phyloP scores from a whole-genome alignment of 2,797 vertebrate species.

The Acestrorhynchus altus region DNA sequence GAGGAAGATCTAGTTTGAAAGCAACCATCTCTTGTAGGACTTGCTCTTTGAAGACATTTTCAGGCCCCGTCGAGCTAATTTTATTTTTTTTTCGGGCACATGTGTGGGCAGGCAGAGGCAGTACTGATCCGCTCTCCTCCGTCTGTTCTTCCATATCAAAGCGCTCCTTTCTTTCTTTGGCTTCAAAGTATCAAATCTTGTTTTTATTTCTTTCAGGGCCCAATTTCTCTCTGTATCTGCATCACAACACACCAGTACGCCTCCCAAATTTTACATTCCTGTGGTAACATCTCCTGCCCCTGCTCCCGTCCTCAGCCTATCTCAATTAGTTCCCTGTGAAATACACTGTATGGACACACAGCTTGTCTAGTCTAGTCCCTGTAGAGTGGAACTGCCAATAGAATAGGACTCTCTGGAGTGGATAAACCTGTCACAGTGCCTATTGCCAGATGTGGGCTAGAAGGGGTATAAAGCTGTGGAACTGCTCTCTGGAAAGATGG shows the following conservation, averaged over 20 bases:
- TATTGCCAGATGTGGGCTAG: no score
- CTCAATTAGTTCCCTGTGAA: slow-evolving; percentile 4
- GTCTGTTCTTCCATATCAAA: slow-evolving; percentile 71
- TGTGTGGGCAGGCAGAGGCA: slow-evolving; percentile 50
- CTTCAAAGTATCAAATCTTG: slow-evolving; percentile 66
- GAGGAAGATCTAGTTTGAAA: slow-evolving; percentile 24
- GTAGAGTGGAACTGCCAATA: no score
- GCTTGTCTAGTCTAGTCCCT: no score
- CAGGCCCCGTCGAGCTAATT: slow-evolving; percentile 63
- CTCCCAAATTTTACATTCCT: slow-evolving; percentile 37
- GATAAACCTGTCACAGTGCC: no score
- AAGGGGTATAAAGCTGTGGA: no score
- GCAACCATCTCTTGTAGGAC: slow-evolving; percentile 45
- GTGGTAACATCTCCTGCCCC: slow-evolving; percentile 29
- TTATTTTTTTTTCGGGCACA: slow-evolving; percentile 49
- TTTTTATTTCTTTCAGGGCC: slow-evolving; percentile 46
- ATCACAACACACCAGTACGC: slow-evolving; percentile 49
- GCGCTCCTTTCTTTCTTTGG: slow-evolving; percentile 60
- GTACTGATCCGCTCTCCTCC: slow-evolving; percentile 51
- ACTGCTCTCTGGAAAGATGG: no score
- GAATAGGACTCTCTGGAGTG: no score
- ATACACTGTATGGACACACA: no score
- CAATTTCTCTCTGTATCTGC: slow-evolving; percentile 51
- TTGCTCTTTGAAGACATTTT: slow-evolving; percentile 70
- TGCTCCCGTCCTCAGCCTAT: not conserved